phyloP scores from a whole-genome alignment of 1,140 invertebrate genomes.

The Cyphomyrmex costatus region DNA sequence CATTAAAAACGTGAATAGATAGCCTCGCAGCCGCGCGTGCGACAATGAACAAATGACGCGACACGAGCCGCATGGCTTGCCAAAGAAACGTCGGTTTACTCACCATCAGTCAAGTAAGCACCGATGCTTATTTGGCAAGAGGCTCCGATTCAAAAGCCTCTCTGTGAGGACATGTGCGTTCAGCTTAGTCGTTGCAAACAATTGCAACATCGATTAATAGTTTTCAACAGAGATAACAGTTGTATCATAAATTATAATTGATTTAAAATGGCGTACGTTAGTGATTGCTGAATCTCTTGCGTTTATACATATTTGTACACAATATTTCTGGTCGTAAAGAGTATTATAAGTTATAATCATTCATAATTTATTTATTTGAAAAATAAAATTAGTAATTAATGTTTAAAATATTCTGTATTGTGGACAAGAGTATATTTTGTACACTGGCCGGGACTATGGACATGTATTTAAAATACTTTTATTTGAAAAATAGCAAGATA shows the following conservation, averaged over 20 bases:
- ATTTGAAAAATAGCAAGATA: no score
- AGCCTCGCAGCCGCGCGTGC: constrained; percentile 86
- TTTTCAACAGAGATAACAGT: constrained; percentile 3
- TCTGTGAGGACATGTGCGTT: constrained; percentile 87
- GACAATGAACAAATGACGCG: constrained; percentile 87
- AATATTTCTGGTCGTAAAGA: not conserved
- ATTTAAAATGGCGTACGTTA: constrained; percentile 5
- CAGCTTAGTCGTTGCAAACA: constrained; percentile 78
- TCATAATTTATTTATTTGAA: no score
- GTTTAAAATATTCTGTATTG: no score
- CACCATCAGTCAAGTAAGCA: constrained; percentile 68
- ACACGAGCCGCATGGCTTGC: constrained; percentile 87
- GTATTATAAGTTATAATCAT: not conserved
- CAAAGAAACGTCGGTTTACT: constrained; percentile 85
- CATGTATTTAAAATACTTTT: no score
- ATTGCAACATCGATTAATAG: not conserved
- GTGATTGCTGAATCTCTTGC: not conserved
- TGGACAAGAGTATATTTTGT: no score
- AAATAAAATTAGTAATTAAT: no score
- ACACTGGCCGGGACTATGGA: no score
- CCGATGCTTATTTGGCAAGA: constrained; percentile 86
- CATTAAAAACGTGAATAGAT: constrained; percentile 46
- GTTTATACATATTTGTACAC: not conserved
- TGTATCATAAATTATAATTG: not conserved
- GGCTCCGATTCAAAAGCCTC: constrained; percentile 84